Conservation (phyloP, 2,888 invertebrate genomes). For the Caenorhabditis sp. region DNA sequence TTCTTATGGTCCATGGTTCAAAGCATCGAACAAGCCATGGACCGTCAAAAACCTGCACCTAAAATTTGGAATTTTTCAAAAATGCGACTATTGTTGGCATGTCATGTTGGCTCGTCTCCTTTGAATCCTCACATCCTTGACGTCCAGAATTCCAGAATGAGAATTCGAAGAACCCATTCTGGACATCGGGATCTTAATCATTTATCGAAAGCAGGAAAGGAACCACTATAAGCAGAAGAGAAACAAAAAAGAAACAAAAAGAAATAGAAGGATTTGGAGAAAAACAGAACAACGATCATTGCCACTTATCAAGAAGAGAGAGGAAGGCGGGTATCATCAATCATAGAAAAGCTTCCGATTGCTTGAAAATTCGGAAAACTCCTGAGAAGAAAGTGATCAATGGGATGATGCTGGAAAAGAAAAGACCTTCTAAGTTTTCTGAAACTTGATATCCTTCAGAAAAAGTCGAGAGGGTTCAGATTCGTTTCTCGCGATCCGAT, state of each 20-base stretch:
- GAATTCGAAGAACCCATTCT: too few relatives aligned
- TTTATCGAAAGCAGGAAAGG: too few relatives aligned
- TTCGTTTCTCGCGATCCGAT: neutral
- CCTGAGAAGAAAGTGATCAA: constrained; percentile 1
- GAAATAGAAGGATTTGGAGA: constrained; percentile 11
- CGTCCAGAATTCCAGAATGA: too few relatives aligned
- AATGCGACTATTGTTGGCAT: too few relatives aligned
- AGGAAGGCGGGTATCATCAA: constrained; percentile 34
- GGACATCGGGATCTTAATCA: too few relatives aligned
- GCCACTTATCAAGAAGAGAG: constrained; percentile 32
- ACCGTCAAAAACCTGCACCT: too few relatives aligned
- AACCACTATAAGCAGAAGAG: constrained; percentile 10
- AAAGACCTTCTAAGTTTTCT: constrained; percentile 8
- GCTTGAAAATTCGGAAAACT: constrained; percentile 18
- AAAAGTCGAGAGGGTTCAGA: neutral
- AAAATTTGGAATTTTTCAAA: too few relatives aligned
- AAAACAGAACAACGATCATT: constrained; percentile 38
- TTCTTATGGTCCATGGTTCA: too few relatives aligned
- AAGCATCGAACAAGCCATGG: too few relatives aligned
- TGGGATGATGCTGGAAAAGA: neutral
- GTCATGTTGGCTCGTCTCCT: too few relatives aligned
- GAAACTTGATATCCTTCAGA: constrained; percentile 1
- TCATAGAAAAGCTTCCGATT: constrained; percentile 39
- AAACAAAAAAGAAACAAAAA: constrained; percentile 19
- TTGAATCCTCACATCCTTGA: too few relatives aligned